phyloP scores from a whole-genome alignment of 2,888 invertebrate species.

The Epinotia demarniana region DNA sequence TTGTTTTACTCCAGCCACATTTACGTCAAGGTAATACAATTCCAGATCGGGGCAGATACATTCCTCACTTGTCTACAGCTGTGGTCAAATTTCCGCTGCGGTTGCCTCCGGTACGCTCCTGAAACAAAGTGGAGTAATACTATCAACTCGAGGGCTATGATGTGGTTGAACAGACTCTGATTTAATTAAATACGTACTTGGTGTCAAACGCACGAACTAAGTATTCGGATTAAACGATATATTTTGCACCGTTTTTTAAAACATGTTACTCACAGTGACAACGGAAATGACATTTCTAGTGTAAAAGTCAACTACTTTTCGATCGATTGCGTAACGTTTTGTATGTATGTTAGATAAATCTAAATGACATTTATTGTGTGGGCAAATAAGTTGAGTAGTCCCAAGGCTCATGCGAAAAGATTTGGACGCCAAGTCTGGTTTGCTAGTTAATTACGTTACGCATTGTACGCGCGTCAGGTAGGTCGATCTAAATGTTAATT shows the following conservation, averaged over 20 bases:
- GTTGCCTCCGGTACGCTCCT: conserved; percentile 33
- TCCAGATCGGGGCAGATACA: conserved; percentile 36
- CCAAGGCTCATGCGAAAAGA: too few relatives aligned
- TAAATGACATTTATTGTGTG: too few relatives aligned
- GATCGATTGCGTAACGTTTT: too few relatives aligned
- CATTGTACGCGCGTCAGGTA: too few relatives aligned
- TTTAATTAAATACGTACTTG: conserved; percentile 24
- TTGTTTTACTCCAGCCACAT: conserved; percentile 20
- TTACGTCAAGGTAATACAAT: conserved; percentile 33
- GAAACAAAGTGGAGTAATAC: conserved; percentile 44
- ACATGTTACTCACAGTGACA: neutral
- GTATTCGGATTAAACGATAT: conserved; percentile 14
- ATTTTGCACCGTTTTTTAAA: neutral
- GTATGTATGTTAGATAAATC: too few relatives aligned
- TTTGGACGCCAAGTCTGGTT: too few relatives aligned
- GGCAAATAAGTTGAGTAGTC: too few relatives aligned
- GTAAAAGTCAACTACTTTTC: too few relatives aligned
- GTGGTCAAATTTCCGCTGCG: conserved; percentile 44
- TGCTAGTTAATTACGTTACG: too few relatives aligned
- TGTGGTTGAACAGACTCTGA: conserved; percentile 27
- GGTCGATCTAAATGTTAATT: too few relatives aligned
- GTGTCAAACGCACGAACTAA: conserved; percentile 29
- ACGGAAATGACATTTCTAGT: neutral
- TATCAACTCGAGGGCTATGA: conserved; percentile 27
- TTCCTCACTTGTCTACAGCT: conserved; percentile 42